Evolutionary conservation across 2,888 invertebrate species (phyloP).

Genomic region (Panorpa germanica): DNA sequence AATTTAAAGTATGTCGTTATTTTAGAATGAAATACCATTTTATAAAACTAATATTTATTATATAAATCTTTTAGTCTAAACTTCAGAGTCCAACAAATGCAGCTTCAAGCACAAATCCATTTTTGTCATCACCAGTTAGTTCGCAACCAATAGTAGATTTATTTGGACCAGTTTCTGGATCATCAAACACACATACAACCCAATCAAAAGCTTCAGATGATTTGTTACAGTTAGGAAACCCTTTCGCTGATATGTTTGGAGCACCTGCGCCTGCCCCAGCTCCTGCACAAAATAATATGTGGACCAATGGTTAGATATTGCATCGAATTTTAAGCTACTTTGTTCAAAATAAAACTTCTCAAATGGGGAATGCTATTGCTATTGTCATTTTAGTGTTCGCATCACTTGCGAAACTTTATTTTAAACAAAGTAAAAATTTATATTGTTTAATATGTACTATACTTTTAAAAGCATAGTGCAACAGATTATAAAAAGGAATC

Average conservation of each 20-base stretch:
- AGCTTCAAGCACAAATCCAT: slow-evolving; percentile 63
- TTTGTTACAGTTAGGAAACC: slow-evolving; percentile 74
- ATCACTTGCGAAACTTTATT: no score
- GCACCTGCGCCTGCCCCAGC: slow-evolving; percentile 24
- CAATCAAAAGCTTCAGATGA: slow-evolving; percentile 69
- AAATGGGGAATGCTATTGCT: no score
- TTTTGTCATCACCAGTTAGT: slow-evolving; percentile 52
- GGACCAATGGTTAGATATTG: slow-evolving; percentile 29
- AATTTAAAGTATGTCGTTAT: slow-evolving; percentile 58
- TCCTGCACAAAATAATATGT: slow-evolving; percentile 25
- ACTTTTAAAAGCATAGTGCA: no score
- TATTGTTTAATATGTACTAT: no score
- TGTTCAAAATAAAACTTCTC: no score
- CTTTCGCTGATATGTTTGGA: slow-evolving; percentile 74
- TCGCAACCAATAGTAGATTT: slow-evolving; percentile 56
- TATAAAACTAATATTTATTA: slow-evolving; percentile 6
- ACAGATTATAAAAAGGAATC: no score
- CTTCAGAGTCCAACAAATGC: slow-evolving; percentile 57
- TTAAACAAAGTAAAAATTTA: no score
- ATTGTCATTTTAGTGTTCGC: no score
- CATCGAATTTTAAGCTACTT: no score
- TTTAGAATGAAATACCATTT: slow-evolving; percentile 1
- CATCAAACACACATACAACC: slow-evolving; percentile 18
- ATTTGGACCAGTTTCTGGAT: slow-evolving; percentile 41
- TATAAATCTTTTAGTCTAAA: slow-evolving; percentile 36